Evolutionary conservation across 2,113 vertebrate genomes (phyloP).

Genomic region (Synchiropus splendidus): DNA sequence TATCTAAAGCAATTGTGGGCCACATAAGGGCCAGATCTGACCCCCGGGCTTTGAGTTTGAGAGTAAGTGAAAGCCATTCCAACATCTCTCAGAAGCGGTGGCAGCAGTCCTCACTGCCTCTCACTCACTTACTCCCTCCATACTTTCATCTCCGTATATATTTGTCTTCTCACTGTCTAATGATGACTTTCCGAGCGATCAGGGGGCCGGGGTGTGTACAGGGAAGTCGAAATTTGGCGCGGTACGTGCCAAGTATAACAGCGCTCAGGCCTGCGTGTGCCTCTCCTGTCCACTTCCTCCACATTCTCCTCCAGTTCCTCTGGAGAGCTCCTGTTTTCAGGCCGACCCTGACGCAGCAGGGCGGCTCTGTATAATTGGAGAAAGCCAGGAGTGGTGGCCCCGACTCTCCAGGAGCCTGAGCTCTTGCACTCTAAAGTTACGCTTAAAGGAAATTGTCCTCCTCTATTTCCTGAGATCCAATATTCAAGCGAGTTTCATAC

Average conservation of each 20-base stretch:
- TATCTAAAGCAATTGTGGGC: too few species aligned
- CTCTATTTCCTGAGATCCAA: constrained; percentile 83
- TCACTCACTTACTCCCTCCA: too few species aligned
- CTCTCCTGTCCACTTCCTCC: constrained; percentile 34
- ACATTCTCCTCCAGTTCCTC: constrained; percentile 50
- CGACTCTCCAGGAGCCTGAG: constrained; percentile 66
- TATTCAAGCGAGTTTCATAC: constrained; percentile 58
- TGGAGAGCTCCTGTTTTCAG: constrained; percentile 64
- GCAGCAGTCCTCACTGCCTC: constrained; percentile 9
- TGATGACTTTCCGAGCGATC: constrained; percentile 25
- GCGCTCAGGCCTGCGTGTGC: constrained; percentile 12
- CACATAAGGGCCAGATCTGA: too few species aligned
- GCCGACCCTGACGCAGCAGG: constrained; percentile 73
- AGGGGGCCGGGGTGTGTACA: constrained; percentile 25
- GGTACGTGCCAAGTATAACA: constrained; percentile 48
- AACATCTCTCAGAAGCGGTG: background rate
- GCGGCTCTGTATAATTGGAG: constrained; percentile 77
- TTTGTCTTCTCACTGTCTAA: constrained; percentile 9
- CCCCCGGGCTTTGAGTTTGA: too few species aligned
- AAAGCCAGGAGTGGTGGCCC: constrained; percentile 65
- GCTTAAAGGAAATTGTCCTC: constrained; percentile 78
- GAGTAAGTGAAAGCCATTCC: too few species aligned
- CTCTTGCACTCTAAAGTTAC: constrained; percentile 80
- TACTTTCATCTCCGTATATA: constrained; percentile 8
- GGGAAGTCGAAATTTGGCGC: constrained; percentile 22